These are phyloP conservation scores for Penaeus indicus DNA, from an alignment of 1,140 invertebrate genomes.

Conservation along the genomic window DNA sequence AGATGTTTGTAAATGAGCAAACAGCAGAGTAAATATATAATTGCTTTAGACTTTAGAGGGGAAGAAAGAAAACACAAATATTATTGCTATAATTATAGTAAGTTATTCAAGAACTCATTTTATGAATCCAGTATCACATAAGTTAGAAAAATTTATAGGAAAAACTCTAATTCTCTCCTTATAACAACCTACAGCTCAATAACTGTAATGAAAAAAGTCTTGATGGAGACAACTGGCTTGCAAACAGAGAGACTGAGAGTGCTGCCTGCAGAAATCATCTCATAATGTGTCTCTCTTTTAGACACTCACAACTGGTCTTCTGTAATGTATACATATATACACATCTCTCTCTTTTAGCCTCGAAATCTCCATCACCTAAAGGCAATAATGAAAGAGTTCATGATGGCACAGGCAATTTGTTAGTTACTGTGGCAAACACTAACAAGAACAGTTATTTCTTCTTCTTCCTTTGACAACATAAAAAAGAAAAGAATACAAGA, in stretches of 20 bases:
- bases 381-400: background rate
- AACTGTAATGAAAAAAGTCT: slow-evolving; percentile 8
- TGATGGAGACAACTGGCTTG: slow-evolving; percentile 4
- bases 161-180: slow-evolving; percentile 2
- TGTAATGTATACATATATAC: background rate
- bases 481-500: background rate
- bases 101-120: background rate
- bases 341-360: background rate
- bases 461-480: background rate
- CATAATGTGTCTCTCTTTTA: no score
- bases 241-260: background rate
- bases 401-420: slow-evolving; percentile 23
- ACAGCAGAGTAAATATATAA: no score
- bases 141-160: slow-evolving; percentile 31
- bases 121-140: slow-evolving; percentile 25
- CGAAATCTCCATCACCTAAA: background rate
- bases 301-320: no score
- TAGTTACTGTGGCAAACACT: slow-evolving; percentile 2
- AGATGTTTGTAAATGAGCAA: no score
- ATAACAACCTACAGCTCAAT: slow-evolving; percentile 29
- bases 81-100: slow-evolving; percentile 9
- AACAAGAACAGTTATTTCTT: slow-evolving; percentile 7
- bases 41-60: no score
- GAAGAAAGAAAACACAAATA: slow-evolving; percentile 2
- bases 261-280: no score